phyloP scores from a whole-genome alignment of 2,888 invertebrate species.

The Drosophila nr. fundita region DNA sequence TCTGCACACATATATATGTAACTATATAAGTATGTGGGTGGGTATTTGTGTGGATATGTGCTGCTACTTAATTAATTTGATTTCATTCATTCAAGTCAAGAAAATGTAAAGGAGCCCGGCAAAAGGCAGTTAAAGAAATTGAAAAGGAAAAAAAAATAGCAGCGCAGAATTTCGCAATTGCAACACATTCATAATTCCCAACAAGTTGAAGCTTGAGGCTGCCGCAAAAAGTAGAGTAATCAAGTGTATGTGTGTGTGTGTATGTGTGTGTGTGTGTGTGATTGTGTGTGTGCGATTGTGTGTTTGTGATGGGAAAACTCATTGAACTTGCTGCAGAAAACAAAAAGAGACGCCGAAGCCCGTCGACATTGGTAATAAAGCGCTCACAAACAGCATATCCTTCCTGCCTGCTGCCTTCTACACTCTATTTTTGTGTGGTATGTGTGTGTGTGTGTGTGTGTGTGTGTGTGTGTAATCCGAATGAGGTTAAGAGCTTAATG shows the following conservation, averaged over 20 bases:
- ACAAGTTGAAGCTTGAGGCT: conserved; percentile 42
- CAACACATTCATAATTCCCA: conserved; percentile 59
- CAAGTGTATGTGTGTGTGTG: conserved; percentile 1
- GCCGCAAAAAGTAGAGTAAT: conserved; percentile 1
- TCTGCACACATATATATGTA: not conserved
- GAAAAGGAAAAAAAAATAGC: conserved; percentile 31
- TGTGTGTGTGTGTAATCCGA: conserved; percentile 27
- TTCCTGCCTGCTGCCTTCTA: conserved; percentile 21
- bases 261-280: not conserved
- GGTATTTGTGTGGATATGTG: conserved; percentile 9
- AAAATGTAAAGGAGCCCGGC: conserved; percentile 46
- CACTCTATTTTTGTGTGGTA: conserved; percentile 11
- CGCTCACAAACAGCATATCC: conserved; percentile 68
- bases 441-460: conserved; percentile 13
- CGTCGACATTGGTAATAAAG: conserved; percentile 79
- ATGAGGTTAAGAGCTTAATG: conserved; percentile 80
- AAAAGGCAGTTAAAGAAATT: conserved; percentile 65
- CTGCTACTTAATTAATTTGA: conserved; percentile 71
- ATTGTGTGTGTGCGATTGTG: conserved; percentile 3
- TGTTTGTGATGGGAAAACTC: conserved; percentile 18
- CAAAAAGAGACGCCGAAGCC: conserved; percentile 30
- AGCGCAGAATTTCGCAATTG: conserved; percentile 34
- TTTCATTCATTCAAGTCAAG: conserved; percentile 74
- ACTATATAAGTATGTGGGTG: conserved; percentile 1
- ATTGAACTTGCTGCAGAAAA: conserved; percentile 50